Percentiles rank a stretch among this genome's conserved stretches.
phyloP scores from a whole-genome alignment of 2,113 vertebrate species.

The Porphyrio hochstetteri region DNA sequence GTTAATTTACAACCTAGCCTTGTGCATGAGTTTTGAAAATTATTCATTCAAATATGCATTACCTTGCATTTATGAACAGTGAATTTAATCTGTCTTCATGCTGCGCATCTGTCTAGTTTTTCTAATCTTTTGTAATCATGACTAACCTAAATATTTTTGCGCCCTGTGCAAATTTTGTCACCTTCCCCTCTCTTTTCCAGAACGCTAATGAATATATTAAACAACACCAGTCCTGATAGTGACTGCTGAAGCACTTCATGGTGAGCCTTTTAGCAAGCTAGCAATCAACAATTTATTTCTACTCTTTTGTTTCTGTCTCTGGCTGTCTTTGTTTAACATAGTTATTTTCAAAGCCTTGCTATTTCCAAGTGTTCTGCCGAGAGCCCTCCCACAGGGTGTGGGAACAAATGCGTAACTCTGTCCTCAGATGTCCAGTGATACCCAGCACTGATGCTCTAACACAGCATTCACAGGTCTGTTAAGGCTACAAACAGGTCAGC shows the following conservation, averaged over 20 bases:
- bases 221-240: not conserved
- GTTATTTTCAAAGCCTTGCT: constrained; percentile 9
- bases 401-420: not conserved
- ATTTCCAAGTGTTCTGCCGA: constrained; percentile 5
- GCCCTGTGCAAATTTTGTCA: constrained; percentile 54
- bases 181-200: constrained; percentile 24
- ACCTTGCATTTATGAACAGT: constrained; percentile 54
- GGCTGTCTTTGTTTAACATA: constrained; percentile 36
- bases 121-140: constrained; percentile 46
- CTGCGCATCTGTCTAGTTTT: constrained; percentile 47
- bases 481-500: not conserved
- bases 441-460: not conserved
- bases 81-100: constrained; percentile 55
- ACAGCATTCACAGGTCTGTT: not conserved
- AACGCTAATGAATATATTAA: constrained; percentile 43
- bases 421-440: not conserved
- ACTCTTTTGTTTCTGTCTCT: constrained; percentile 15
- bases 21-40: constrained; percentile 53
- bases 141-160: constrained; percentile 61
- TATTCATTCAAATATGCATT: constrained; percentile 63
- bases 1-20: constrained; percentile 48
- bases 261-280: constrained; percentile 47
- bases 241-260: constrained; percentile 32
- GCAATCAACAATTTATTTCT: constrained; percentile 54
- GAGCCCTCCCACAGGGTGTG: not conserved